A percentile compares a stretch with the other conserved stretches of the same genome.
Evolutionary conservation across 2,888 invertebrate species (phyloP).

Genomic region (Drosophila gaucha): DNA sequence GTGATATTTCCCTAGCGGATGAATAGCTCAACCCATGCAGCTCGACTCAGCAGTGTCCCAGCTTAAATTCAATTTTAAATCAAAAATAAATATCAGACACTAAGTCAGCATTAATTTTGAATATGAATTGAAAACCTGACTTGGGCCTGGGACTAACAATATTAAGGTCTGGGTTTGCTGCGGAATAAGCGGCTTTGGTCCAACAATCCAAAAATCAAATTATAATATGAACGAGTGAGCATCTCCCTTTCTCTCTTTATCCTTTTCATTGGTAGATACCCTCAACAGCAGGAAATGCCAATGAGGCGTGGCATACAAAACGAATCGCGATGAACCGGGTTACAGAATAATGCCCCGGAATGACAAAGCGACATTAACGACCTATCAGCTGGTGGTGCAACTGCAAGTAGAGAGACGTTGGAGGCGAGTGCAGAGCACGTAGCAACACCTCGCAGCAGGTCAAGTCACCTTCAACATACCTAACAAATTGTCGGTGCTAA

Average conservation of each 20-base stretch:
- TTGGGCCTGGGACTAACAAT: conserved; percentile 46
- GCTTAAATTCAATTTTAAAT: conserved; percentile 28
- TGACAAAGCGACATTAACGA: conserved; percentile 54
- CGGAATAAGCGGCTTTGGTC: conserved; percentile 58
- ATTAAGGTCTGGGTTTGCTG: conserved; percentile 23
- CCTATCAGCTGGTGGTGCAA: conserved; percentile 48
- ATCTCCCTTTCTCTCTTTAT: conserved; percentile 16
- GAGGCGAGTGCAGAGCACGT: conserved; percentile 24
- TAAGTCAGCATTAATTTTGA: conserved; percentile 53
- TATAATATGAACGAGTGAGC: conserved; percentile 56
- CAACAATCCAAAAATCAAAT: conserved; percentile 53
- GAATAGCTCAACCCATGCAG: conserved; percentile 9
- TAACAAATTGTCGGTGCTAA: conserved; percentile 65
- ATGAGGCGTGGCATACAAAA: conserved; percentile 41
- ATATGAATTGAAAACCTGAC: conserved; percentile 30
- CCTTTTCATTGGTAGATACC: conserved; percentile 22
- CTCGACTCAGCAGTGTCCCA: conserved; percentile 3
- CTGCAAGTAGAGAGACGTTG: conserved; percentile 2
- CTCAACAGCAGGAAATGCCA: conserved; percentile 22
- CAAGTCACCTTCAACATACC: conserved; percentile 11
- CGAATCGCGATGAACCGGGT: conserved; percentile 10
- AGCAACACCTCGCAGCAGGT: conserved; percentile 30
- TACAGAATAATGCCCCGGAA: conserved; percentile 26
- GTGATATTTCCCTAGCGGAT: neutral
- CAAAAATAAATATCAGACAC: conserved; percentile 28